Percentiles rank a stretch among this genome's conserved stretches.
Evolutionary conservation across 1,140 invertebrate genomes (phyloP).

Genomic region (Drosophila repletoides): DNA sequence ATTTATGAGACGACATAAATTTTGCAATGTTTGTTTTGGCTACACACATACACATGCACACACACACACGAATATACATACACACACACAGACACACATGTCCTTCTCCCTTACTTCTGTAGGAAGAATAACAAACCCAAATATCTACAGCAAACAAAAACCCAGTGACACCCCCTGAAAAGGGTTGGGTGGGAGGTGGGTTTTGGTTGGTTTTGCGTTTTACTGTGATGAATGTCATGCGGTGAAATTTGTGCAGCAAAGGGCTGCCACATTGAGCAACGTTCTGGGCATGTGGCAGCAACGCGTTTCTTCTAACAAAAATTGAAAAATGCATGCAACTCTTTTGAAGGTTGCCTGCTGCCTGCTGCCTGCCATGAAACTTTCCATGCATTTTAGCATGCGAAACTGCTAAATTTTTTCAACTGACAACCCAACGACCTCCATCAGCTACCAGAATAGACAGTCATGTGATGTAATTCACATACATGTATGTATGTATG

Average conservation of each 20-base stretch:
- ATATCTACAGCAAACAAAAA: slow-evolving; percentile 68
- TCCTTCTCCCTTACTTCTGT: slow-evolving; percentile 10
- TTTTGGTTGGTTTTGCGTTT: slow-evolving; percentile 4
- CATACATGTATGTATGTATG: neutral
- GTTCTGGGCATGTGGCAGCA: slow-evolving; percentile 32
- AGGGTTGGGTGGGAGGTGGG: slow-evolving; percentile 2
- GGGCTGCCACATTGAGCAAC: slow-evolving; percentile 20
- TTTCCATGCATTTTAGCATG: slow-evolving; percentile 31
- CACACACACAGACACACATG: slow-evolving; percentile 1
- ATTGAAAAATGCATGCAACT: slow-evolving; percentile 79
- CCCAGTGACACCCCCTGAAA: slow-evolving; percentile 36
- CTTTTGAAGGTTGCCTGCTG: slow-evolving; percentile 67
- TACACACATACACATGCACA: slow-evolving; percentile 42
- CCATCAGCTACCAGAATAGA: slow-evolving; percentile 57
- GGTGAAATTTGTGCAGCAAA: slow-evolving; percentile 73
- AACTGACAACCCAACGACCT: slow-evolving; percentile 70
- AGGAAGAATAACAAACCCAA: slow-evolving; percentile 68
- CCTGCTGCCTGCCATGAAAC: slow-evolving; percentile 25
- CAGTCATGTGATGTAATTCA: slow-evolving; percentile 59
- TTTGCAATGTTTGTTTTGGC: slow-evolving; percentile 79
- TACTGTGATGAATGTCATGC: slow-evolving; percentile 74
- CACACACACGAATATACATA: neutral
- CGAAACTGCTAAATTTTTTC: slow-evolving; percentile 36
- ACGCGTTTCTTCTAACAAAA: slow-evolving; percentile 45
- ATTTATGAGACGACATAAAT: slow-evolving; percentile 80